phyloP scores from a whole-genome alignment of 2,797 vertebrate genomes.

The Anguilla pacifica region DNA sequence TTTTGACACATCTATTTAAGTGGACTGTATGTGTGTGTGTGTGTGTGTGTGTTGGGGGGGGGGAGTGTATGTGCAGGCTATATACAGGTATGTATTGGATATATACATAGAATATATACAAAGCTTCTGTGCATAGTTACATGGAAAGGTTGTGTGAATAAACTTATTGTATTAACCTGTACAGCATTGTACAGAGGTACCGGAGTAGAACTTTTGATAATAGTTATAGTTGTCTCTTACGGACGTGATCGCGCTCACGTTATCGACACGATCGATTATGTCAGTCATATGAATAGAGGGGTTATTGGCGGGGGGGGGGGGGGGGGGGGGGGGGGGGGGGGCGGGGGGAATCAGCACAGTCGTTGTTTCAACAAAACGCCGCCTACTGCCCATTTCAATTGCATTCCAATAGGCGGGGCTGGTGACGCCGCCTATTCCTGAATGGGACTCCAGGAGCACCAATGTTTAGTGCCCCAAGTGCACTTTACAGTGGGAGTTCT shows the following conservation, averaged over 20 bases:
- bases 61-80: not conserved
- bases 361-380: not conserved
- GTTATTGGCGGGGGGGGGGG: no score
- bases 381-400: constrained; percentile 21
- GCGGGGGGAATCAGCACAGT: not conserved
- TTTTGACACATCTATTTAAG: not conserved
- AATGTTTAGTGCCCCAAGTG: constrained; percentile 38
- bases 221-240: not conserved
- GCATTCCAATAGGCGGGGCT: constrained; percentile 73
- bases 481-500: constrained; percentile 42
- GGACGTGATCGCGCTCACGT: not conserved
- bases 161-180: constrained; percentile 14
- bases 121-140: not conserved
- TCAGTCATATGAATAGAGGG: not conserved
- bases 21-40: not conserved
- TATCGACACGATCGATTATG: not conserved
- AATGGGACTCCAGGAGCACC: constrained; percentile 66
- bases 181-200: not conserved
- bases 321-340: no score
- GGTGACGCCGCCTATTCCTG: constrained; percentile 63
- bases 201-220: not conserved
- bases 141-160: constrained; percentile 27
- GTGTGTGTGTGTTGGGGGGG: not conserved
- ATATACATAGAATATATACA: no score
- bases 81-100: no score